Base-by-base conservation (phyloP, 2,888 invertebrate species). In the Polydrusus pterygomalis region DNA sequence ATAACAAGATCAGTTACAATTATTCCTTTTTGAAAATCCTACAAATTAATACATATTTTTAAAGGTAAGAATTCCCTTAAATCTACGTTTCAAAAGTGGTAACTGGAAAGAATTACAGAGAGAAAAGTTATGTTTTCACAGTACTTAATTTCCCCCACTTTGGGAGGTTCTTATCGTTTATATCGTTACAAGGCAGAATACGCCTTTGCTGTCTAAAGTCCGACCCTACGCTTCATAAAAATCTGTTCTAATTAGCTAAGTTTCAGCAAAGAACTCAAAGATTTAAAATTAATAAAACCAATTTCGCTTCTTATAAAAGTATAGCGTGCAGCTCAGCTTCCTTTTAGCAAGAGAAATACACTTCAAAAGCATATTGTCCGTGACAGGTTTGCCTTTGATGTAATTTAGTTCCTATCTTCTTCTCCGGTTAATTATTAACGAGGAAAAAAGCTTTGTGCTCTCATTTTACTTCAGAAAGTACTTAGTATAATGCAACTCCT, bases 381-480 rank as follows among this genome's bases (percentile, higher is more conserved):
- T 85, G 85, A 86, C 85, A 86, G 84, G 84, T 83, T 84, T 84
- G 81, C 77, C 87, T 87, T 87, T 87, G 87, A 87, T 82, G 86
- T 85, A 75, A 75, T 78, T 78, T 75, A 71, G 68, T 73, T 84
- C 81, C 80, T 83, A 82, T 83, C 84, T 84, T 83, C 84, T 85
- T 85, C 85, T 81, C 85, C 84, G 83, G 86, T 87, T 87, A 87
- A 87, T 87, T 86, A 86, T 87, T 87, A 86, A 86, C 85, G 83
- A 85, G 84, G 51, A 84, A 84, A 82, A 84, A 83, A 84, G 84
- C 84, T 85, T 84, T 83, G 84, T 84, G 77, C 72, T 58, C 67
- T 68, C 30, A 65, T 64, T 65, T 75, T 65, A 40, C 70, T 70
- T 62, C 20, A 25, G 63, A 75, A 75, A 67, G 71, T 75, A 67